These are phyloP conservation scores for Phalacrocorax aristotelis DNA, from an alignment of 2,113 vertebrate species.

Conservation along the genomic window DNA sequence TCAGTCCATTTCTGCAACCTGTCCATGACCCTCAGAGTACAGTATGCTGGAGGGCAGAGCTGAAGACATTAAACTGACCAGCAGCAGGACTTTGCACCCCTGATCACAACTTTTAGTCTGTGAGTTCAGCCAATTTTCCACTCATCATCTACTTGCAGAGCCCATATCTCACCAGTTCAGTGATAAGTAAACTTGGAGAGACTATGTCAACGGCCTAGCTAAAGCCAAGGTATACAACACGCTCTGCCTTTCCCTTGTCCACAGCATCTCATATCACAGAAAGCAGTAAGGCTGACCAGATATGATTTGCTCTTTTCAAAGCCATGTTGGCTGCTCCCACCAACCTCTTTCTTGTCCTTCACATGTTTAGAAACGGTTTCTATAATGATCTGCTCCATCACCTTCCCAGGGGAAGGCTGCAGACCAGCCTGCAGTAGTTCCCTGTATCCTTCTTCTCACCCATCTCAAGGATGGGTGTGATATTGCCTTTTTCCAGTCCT, in stretches of 20 bases:
- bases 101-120: neutral
- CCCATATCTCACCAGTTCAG: neutral
- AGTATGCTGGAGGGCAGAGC: neutral
- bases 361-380: neutral
- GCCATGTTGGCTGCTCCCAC: neutral
- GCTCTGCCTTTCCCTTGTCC: neutral
- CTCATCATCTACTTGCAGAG: neutral
- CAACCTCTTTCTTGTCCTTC: neutral
- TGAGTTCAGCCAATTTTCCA: neutral
- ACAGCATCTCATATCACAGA: neutral
- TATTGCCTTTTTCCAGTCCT: neutral
- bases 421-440: neutral
- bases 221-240: neutral
- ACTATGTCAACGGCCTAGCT: neutral
- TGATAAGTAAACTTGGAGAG: neutral
- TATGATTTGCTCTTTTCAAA: neutral
- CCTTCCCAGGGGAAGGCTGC: neutral
- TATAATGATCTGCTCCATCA: neutral
- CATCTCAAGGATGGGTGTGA: neutral
- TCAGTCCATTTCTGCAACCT: neutral
- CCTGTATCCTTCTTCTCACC: neutral
- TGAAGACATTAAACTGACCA: neutral
- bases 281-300: neutral
- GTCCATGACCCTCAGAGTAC: neutral
- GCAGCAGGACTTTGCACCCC: neutral